phyloP scores from a whole-genome alignment of 2,113 vertebrate genomes.

The Okapia johnstoni region DNA sequence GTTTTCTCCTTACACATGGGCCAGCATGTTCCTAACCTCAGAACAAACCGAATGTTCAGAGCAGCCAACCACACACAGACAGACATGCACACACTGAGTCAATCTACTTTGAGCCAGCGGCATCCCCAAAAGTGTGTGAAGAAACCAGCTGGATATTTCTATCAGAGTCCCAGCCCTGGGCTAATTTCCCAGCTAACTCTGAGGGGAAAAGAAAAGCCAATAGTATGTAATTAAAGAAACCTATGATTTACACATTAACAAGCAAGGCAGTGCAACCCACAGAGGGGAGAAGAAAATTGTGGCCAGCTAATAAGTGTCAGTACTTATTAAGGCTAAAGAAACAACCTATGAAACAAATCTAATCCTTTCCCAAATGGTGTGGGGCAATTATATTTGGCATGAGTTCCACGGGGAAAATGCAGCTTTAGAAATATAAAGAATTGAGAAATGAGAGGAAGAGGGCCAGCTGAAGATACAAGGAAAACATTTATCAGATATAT shows the following conservation, averaged over 20 bases:
- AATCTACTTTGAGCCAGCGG: background rate
- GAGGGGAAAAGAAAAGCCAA: background rate
- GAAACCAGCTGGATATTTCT: constrained; percentile 36
- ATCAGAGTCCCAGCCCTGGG: background rate
- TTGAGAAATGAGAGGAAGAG: background rate
- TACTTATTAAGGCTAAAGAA: constrained; percentile 65
- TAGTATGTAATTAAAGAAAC: constrained; percentile 52
- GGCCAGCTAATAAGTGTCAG: constrained; percentile 60
- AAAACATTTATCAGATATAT: constrained; percentile 2
- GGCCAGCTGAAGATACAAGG: background rate
- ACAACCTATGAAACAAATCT: constrained; percentile 46
- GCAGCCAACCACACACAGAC: background rate
- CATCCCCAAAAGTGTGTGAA: background rate
- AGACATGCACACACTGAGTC: too few species aligned
- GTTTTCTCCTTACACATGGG: background rate
- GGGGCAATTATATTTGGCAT: constrained; percentile 42
- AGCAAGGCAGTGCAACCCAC: constrained; percentile 57
- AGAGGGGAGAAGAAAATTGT: constrained; percentile 33
- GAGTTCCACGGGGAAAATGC: constrained; percentile 14
- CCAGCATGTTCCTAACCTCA: background rate
- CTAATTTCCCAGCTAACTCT: constrained; percentile 15
- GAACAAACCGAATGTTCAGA: background rate
- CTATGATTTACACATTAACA: constrained; percentile 61
- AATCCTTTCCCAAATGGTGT: constrained; percentile 29
- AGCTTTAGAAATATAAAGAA: background rate